Evolutionary conservation across 2,888 invertebrate genomes (phyloP), one percentile per base, ranked within the genome.

Genomic region (Salpingus planirostris): DNA sequence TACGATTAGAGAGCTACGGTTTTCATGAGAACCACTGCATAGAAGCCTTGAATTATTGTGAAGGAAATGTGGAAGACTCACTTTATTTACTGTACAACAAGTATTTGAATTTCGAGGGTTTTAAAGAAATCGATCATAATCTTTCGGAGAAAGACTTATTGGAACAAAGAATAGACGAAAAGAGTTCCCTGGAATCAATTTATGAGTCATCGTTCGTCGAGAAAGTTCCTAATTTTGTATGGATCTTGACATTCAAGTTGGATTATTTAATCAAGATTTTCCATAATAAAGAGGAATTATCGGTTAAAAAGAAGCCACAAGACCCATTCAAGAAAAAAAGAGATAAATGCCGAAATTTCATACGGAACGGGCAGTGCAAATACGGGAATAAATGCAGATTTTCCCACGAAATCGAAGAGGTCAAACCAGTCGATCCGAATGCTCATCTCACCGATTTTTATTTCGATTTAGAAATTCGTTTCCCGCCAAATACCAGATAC

Each of bases 361-460:
- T 70, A 11, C 71, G 64, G 62, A n/a, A n/a, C n/a, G 59, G 51
- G 3, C 69, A 74, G 7, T 88, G 87, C 58, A 76, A 76, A 53
- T 87, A 71, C 63, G 84, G 82, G 6, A 67, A 69, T 24, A 81
- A 78, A 52, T 88, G 88, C 62, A 74, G 77, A 51, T 86, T 81
- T 66, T 70, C 73, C 13, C 87, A 87, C 57, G 71, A 76, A 49
- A 61, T 66, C 18, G 69, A 72, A 25, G 59, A 63, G 36, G 49
- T 63, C 24, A 56, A 59, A 34, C 13, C 13, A 6, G 57, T 55
- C 21, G 59, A 60, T 24, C 21, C 30, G 11, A 55, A 62, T 14
- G 59, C 56, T 11, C 64, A 64, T 49, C 44, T 67, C 56, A 43
- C 63, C 45, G 40, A 71, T 67, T 57, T 57, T 65, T 36, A 51